Conservation (phyloP, 2,888 invertebrate genomes). For the Tortrix viridana region DNA sequence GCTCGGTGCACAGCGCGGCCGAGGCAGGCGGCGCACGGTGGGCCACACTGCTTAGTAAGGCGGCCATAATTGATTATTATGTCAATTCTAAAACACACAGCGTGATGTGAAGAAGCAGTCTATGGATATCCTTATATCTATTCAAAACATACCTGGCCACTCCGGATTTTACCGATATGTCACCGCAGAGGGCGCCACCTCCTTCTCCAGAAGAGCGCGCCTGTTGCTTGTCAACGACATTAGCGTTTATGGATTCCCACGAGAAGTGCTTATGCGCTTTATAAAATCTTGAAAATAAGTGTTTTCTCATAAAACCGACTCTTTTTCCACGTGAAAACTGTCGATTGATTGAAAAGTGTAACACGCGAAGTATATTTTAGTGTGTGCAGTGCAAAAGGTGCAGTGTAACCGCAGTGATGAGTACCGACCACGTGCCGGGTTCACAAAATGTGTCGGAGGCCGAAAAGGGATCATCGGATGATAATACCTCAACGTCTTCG, state of each 20-base stretch:
- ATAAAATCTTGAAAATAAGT: not conserved
- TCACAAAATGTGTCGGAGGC: not conserved
- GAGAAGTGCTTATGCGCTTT: not conserved
- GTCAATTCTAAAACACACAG: slow-evolving; percentile 3
- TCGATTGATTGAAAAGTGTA: no score
- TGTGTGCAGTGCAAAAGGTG: not conserved
- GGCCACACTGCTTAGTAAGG: no score
- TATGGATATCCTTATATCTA: not conserved
- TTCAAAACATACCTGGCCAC: not conserved
- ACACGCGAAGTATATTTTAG: not conserved
- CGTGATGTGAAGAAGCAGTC: slow-evolving; percentile 1
- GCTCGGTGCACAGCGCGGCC: not conserved
- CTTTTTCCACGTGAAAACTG: no score
- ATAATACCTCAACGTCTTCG: not conserved
- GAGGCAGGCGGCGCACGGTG: not conserved
- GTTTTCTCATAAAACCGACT: not conserved
- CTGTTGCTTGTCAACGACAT: not conserved
- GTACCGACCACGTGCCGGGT: not conserved
- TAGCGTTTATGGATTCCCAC: not conserved
- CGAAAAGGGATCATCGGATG: not conserved
- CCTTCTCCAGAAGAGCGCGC: not conserved
- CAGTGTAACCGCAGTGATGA: not conserved
- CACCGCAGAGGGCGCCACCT: slow-evolving; percentile 1
- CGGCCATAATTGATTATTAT: not conserved
- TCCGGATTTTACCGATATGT: not conserved